phyloP scores from a whole-genome alignment of 2,888 invertebrate species.

The Andrena dorsata region DNA sequence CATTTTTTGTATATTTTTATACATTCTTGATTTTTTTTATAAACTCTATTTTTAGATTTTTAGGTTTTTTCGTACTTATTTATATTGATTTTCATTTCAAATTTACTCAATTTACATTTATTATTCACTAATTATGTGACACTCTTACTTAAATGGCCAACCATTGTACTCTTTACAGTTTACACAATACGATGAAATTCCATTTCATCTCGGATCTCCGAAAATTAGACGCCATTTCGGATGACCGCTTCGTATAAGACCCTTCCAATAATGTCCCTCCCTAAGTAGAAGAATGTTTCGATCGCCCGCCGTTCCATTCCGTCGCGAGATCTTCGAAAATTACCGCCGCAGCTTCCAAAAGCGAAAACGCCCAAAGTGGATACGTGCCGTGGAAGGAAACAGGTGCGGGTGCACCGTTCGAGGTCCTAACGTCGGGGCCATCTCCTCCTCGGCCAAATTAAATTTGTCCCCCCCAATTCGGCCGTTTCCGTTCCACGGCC shows the following conservation, averaged over 20 bases:
- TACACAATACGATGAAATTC: not conserved
- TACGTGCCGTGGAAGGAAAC: constrained; percentile 48
- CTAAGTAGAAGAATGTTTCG: not conserved
- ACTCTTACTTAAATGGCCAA: too few species aligned
- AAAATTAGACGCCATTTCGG: not conserved
- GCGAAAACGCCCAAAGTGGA: not conserved
- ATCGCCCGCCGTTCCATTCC: constrained; percentile 8
- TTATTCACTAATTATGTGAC: too few species aligned
- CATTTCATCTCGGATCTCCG: not conserved
- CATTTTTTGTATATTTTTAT: too few species aligned
- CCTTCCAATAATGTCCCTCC: not conserved
- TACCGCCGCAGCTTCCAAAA: not conserved
- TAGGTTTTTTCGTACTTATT: too few species aligned
- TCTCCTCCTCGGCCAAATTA: constrained; percentile 72
- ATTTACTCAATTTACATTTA: too few species aligned
- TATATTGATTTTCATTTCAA: too few species aligned
- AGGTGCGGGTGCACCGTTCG: constrained; percentile 34
- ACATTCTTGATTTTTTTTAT: too few species aligned
- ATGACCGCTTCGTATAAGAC: not conserved
- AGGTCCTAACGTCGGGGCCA: constrained; percentile 33
- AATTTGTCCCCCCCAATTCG: constrained; percentile 78
- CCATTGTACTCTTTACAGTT: too few species aligned
- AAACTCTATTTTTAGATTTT: too few species aligned
- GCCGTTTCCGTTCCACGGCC: constrained; percentile 74
- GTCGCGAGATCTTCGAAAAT: not conserved